Base-by-base conservation (phyloP, 2,888 invertebrate genomes). In the Philonicus albiceps region DNA sequence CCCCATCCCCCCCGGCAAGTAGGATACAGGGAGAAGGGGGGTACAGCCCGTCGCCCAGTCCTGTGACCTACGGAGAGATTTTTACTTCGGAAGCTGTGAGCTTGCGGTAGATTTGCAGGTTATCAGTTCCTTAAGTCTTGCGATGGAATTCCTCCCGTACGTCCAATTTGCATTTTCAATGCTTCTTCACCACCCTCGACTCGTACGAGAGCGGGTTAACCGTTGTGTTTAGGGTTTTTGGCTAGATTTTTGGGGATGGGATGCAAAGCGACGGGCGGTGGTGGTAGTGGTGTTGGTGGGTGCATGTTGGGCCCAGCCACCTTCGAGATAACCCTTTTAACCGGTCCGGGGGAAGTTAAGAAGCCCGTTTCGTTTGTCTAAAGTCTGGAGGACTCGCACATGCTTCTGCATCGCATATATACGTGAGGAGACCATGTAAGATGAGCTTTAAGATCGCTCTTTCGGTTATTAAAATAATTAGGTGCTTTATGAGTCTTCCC, bases 381-480 rank as follows among this genome's bases (percentile, higher is more conserved):
- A 37, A 53, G 83, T 43, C 40, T 43, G 16, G 16, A 43, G 40
- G 19, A 37, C 31, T 34, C 81, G n/a, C 55, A 74, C 27, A 72
- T 22, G 31, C 19, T 40, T 73, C 30, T 86, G 64, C 73, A 81
- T 73, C 43, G 64, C 27, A 64, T 64, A 40, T 78, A 13, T 43
- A 75, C 86, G 37, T 34, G 55, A 55, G 83, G 34, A 34, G 30
- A 22, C 64, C 64, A n/a, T 7, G 49, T 27, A 72, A 83, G 64
- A 87, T 72, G 86, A 78, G 80, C 84, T 64, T 72, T 78, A 87
- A 87, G 89, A 89, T 88, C 88, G 88, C 88, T 88, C 88, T 89
- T 89, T 88, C 85, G 88, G 89, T 89, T 88, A 89, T 89, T 89
- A 89, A 89, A 89, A 89, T 89, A 89, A 89, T 89, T 89, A 89